Percentiles rank a stretch among this genome's conserved stretches.
Conservation (phyloP, 2,888 invertebrate genomes). For the Idaea aversata region DNA sequence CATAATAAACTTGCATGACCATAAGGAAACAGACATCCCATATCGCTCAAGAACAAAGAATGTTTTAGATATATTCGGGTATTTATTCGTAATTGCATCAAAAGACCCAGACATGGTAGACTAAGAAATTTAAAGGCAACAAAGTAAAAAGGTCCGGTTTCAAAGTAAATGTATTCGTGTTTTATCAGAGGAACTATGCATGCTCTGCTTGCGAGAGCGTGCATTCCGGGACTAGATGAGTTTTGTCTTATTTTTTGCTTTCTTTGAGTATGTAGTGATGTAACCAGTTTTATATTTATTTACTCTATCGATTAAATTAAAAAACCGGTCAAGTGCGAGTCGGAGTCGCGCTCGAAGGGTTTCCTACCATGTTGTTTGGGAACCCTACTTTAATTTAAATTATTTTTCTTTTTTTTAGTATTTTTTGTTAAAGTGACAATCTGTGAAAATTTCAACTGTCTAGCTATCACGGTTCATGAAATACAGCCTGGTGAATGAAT, state of each 20-base stretch:
- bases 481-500: too few species aligned
- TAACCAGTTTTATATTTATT: neutral
- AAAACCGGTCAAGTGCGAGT: neutral
- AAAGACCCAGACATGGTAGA: neutral
- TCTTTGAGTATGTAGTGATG: neutral
- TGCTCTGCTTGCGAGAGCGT: neutral
- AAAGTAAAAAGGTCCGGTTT: neutral
- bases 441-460: too few species aligned
- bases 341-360: too few species aligned
- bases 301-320: neutral
- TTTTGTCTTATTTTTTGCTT: neutral
- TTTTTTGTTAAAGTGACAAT: too few species aligned
- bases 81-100: neutral
- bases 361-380: too few species aligned
- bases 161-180: neutral
- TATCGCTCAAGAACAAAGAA: neutral
- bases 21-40: too few species aligned
- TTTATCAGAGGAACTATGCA: conserved; percentile 1
- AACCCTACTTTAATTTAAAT: too few species aligned
- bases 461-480: too few species aligned
- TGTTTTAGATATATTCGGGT: neutral
- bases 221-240: neutral
- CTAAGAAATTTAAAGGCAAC: neutral
- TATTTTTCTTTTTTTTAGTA: too few species aligned
- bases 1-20: too few species aligned